Percentiles rank a stretch among this genome's conserved stretches.
Conservation (phyloP, 2,113 vertebrate species). For the Bos indicus region DNA sequence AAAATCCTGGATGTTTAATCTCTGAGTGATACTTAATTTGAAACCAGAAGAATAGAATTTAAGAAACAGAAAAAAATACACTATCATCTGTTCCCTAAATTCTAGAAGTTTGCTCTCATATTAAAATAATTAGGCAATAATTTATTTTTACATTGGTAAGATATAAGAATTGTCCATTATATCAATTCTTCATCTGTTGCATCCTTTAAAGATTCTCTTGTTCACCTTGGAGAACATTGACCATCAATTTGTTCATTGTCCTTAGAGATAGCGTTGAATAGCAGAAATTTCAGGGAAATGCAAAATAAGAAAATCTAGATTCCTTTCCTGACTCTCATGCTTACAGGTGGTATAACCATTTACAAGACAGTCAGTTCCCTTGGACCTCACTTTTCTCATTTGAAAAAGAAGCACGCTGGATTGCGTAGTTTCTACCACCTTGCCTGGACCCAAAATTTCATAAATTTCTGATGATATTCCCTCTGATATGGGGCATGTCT, state of each 20-base stretch:
- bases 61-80: background rate
- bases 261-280: background rate
- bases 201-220: background rate
- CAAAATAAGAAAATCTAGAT: background rate
- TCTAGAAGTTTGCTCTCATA: background rate
- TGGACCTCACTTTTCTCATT: background rate
- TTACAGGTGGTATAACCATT: background rate
- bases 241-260: slow-evolving; percentile 5
- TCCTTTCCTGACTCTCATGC: background rate
- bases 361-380: background rate
- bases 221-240: background rate
- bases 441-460: background rate
- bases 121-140: background rate
- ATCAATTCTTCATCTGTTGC: background rate
- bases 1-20: background rate
- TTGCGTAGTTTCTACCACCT: background rate
- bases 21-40: background rate
- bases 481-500: background rate
- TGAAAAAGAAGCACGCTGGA: slow-evolving; percentile 17
- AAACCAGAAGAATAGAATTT: background rate
- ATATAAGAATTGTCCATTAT: background rate
- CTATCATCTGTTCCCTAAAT: background rate
- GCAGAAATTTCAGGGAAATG: background rate
- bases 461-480: background rate
- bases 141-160: background rate